A percentile compares a stretch with the other conserved stretches of the same genome.
Conservation (phyloP, 2,797 vertebrate species). For the Psittacula echo region DNA sequence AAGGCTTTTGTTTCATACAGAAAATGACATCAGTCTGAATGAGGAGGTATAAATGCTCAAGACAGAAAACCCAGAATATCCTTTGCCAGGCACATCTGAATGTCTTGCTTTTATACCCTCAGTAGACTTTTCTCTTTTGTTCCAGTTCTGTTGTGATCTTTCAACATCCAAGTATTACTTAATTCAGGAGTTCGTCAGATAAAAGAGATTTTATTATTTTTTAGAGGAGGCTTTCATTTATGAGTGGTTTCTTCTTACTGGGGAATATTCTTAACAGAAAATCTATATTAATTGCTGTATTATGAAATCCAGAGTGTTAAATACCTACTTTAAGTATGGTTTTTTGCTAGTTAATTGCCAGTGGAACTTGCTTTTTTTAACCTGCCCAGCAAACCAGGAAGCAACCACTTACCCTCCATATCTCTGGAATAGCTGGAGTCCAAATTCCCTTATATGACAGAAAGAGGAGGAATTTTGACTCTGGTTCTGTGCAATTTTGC, state of each 20-base stretch:
- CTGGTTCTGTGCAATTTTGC: background rate
- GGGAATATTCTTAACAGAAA: background rate
- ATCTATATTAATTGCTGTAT: background rate
- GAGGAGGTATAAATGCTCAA: background rate
- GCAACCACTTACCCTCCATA: background rate
- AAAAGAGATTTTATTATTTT: background rate
- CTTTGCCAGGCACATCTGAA: constrained; percentile 24
- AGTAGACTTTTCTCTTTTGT: constrained; percentile 25
- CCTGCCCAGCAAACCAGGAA: background rate
- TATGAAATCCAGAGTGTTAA: background rate
- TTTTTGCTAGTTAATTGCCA: background rate
- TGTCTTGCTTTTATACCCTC: background rate
- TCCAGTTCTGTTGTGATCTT: constrained; percentile 43
- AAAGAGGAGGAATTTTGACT: background rate
- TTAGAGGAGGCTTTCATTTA: constrained; percentile 12
- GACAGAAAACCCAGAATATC: background rate
- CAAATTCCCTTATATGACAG: background rate
- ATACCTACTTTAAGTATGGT: background rate
- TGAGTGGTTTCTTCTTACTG: constrained; percentile 17
- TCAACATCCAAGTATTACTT: constrained; percentile 10
- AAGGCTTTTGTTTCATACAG: background rate
- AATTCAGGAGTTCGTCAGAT: constrained; percentile 25
- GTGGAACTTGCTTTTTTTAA: background rate
- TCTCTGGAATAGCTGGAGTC: background rate
- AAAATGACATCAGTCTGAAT: background rate